Conservation (phyloP, 2,888 invertebrate genomes). For the Fragum whitleyi region DNA sequence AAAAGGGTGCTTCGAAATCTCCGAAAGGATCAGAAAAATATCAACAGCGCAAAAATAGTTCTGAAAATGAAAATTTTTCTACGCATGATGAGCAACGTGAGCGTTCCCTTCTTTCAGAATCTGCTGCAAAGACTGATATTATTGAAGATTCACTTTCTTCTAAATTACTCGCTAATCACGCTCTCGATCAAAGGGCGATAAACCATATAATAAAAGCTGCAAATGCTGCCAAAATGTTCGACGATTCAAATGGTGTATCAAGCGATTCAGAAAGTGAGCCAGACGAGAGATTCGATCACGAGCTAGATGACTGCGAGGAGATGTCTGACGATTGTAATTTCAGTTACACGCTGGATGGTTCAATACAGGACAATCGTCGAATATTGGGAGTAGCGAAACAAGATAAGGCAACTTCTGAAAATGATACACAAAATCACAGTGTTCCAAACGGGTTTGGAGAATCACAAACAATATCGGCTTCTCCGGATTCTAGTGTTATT, state of each 20-base stretch:
- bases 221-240: neutral
- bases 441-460: neutral
- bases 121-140: neutral
- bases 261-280: neutral
- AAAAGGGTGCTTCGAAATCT: neutral
- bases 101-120: neutral
- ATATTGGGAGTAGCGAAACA: neutral
- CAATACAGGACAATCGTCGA: neutral
- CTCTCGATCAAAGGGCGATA: neutral
- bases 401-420: neutral
- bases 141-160: neutral
- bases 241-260: neutral
- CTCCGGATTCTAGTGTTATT: neutral
- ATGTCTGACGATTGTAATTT: neutral
- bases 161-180: neutral
- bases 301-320: neutral
- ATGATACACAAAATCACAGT: neutral
- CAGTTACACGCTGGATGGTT: neutral
- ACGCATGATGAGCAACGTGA: neutral
- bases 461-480: neutral
- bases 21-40: neutral
- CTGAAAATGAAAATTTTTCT: neutral
- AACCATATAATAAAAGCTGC: neutral
- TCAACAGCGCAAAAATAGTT: neutral
- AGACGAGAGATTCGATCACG: neutral